Evolutionary conservation across 2,888 invertebrate species (phyloP), one percentile per base, ranked within the genome.

Genomic region (Amitus sp.): DNA sequence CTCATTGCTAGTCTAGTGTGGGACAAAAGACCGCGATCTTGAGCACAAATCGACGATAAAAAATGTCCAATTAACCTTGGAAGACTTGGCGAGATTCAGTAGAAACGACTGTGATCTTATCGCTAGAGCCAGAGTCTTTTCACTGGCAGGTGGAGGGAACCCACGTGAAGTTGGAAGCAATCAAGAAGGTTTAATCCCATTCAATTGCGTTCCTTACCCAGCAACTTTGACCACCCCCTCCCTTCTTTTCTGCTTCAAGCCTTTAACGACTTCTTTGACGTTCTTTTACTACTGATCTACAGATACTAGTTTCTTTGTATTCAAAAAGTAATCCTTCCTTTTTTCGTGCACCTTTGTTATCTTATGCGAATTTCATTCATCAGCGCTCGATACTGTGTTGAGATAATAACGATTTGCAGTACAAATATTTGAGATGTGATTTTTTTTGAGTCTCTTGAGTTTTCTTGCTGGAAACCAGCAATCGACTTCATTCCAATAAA

Each of bases 1-100:
- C 48, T 60, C 54, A 48, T 40, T 49, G 50, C 43, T 52, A 54
- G 64, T 48, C 1, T 49, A 46, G 34, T 30, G 50, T 47, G 59
- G 68, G 72, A 78, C 74, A 78, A 77, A 74, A 72, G 73, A 64
- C 63, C 52, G 59, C 69, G 72, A 78, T 80, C 76, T 79, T 77
- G 78, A 80, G 79, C 78, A 75, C 76, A 78, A 78, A 81, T 79
- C 77, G 79, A 79, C 79, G 77, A 79, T 80, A 80, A 80, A 80
- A 80, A 81, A 79, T 79, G 76, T 80, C 75, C 79, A 80, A 80
- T 80, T 79, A 79, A 79, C 75, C 73, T 67, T 68, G 54, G 69
- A 69, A 73, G 70, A 69, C 69, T 56, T 67, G 58, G 50, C 47
- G 62, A 65, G 60, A 61, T 64, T 57, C 55, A 47, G 47, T 34